Conservation (phyloP, 2,797 vertebrate species). For the Pteropus rufus region DNA sequence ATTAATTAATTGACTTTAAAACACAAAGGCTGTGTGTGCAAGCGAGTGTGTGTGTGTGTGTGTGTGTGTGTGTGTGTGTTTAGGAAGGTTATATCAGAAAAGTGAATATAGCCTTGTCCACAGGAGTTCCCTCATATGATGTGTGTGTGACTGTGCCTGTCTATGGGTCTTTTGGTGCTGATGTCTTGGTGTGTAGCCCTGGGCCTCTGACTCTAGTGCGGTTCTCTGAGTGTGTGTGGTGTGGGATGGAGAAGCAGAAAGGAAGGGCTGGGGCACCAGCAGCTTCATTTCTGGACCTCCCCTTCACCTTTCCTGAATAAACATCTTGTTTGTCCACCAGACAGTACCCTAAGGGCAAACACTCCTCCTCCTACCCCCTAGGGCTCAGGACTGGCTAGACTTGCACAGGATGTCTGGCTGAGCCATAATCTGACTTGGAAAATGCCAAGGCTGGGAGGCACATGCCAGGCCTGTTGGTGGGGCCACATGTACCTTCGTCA, state of each 20-base stretch:
- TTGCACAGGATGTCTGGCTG: conserved; percentile 53
- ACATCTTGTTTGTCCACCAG: conserved; percentile 29
- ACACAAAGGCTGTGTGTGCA: background rate
- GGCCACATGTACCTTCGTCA: background rate
- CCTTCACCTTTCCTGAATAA: background rate
- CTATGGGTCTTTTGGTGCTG: background rate
- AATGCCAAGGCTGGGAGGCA: conserved; percentile 16
- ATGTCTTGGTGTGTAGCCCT: background rate
- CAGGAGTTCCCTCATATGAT: background rate
- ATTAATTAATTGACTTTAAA: conserved; percentile 39
- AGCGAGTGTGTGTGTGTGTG: background rate
- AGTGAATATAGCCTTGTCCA: background rate
- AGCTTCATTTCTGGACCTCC: background rate
- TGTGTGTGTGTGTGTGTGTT: background rate
- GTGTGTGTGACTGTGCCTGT: background rate
- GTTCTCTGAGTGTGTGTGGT: background rate
- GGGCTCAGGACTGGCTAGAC: conserved; percentile 5
- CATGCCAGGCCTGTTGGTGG: background rate
- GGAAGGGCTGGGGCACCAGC: background rate
- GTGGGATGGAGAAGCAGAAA: background rate
- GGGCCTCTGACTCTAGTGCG: background rate
- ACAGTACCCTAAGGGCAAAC: background rate
- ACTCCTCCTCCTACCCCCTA: background rate
- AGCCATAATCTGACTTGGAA: background rate
- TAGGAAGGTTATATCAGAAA: background rate